phyloP scores from a whole-genome alignment of 2,113 vertebrate species.

The Apteryx owenii region DNA sequence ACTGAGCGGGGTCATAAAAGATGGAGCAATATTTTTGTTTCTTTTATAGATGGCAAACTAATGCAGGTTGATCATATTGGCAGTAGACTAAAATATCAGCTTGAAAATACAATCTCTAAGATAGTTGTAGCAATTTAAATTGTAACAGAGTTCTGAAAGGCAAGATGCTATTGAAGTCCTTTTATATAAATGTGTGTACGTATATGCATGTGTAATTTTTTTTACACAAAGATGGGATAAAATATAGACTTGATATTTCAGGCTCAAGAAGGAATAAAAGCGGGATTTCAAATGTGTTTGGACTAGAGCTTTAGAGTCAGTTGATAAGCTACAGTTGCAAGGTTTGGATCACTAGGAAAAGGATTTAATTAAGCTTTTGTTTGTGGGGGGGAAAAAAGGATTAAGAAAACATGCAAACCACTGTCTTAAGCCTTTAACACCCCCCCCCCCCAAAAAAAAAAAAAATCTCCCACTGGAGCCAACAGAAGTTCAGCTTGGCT shows the following conservation, averaged over 20 bases:
- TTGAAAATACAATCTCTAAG: not conserved
- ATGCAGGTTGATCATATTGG: not conserved
- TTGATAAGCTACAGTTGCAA: not conserved
- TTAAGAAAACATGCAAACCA: not conserved
- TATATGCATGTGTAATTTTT: not conserved
- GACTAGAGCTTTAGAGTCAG: not conserved
- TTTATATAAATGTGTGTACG: not conserved
- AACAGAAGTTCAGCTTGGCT: not conserved
- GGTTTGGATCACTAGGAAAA: not conserved
- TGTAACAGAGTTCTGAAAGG: not conserved
- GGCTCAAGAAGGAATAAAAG: not conserved
- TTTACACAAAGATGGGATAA: not conserved
- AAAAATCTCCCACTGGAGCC: not conserved
- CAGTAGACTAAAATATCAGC: not conserved
- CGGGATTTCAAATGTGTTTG: not conserved
- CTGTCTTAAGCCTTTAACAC: not conserved
- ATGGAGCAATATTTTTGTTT: not conserved
- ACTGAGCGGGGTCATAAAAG: not conserved
- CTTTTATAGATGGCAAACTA: not conserved
- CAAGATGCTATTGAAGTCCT: not conserved
- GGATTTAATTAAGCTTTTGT: not conserved
- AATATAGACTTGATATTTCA: not conserved
- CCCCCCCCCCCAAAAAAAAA: not conserved
- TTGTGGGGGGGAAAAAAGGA: fast-evolving
- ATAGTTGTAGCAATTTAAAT: not conserved